phyloP scores from a whole-genome alignment of 2,888 invertebrate species.

The Sinelater perroti region DNA sequence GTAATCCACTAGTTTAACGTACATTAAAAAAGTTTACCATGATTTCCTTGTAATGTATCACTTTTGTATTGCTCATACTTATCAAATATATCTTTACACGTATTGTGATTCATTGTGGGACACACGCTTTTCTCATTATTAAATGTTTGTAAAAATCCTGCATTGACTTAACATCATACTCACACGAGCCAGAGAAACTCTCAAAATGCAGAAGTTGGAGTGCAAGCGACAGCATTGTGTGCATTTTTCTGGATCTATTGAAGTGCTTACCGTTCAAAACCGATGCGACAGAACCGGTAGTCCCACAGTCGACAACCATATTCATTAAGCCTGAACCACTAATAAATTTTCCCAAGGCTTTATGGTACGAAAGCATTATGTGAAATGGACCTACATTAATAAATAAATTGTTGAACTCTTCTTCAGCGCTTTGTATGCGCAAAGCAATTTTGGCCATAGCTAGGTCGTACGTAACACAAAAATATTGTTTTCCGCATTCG shows the following conservation, averaged over 20 bases:
- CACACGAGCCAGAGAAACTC: conserved; percentile 26
- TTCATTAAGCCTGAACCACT: conserved; percentile 39
- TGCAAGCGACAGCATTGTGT: conserved; percentile 37
- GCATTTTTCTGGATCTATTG: conserved; percentile 39
- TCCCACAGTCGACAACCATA: conserved; percentile 32
- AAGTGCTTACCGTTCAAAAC: conserved; percentile 37
- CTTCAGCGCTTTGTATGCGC: conserved; percentile 37
- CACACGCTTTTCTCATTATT: background rate
- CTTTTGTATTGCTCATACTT: conserved; percentile 39
- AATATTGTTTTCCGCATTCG: conserved; percentile 35
- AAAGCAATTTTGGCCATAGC: conserved; percentile 43
- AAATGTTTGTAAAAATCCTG: too few relatives aligned
- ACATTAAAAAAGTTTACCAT: conserved; percentile 49
- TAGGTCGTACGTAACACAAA: conserved; percentile 36
- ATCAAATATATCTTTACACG: conserved; percentile 20
- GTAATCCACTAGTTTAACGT: conserved; percentile 45
- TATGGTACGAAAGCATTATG: conserved; percentile 40
- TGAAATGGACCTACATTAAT: conserved; percentile 37
- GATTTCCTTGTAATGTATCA: conserved; percentile 41
- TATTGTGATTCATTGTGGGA: conserved; percentile 1
- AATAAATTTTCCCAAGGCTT: conserved; percentile 43
- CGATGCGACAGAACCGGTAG: conserved; percentile 38
- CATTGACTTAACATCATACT: too few relatives aligned
- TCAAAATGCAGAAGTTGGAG: conserved; percentile 38
- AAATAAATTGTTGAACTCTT: conserved; percentile 37